A percentile compares a stretch with the other conserved stretches of the same genome.
Evolutionary conservation across 2,888 invertebrate species (phyloP).

Genomic region (Trissonchulus latispiculum): DNA sequence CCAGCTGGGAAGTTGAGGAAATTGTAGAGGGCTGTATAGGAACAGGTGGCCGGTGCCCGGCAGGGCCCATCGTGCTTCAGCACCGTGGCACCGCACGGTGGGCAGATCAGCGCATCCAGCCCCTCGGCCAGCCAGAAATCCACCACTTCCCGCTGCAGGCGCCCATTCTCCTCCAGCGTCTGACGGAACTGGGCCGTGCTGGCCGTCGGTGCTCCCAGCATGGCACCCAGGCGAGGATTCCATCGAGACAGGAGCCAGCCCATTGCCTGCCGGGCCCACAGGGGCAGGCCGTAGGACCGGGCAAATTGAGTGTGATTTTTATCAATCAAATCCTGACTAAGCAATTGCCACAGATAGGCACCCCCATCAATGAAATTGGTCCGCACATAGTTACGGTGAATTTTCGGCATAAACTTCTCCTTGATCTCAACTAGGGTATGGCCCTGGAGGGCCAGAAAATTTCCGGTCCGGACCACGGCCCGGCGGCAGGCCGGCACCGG

Average conservation of each 20-base stretch:
- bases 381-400: not conserved
- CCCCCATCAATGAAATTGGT: not conserved
- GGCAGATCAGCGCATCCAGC: too few relatives aligned
- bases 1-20: not conserved
- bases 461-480: not conserved
- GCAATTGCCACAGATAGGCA: not conserved
- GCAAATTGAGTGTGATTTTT: not conserved
- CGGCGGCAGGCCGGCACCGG: not conserved
- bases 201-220: not conserved
- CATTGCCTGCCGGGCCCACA: not conserved
- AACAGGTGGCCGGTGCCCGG: not conserved
- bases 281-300: not conserved
- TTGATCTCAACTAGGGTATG: constrained; percentile 3
- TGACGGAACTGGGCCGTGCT: not conserved
- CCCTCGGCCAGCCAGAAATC: not conserved
- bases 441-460: not conserved
- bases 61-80: not conserved
- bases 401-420: not conserved
- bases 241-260: not conserved
- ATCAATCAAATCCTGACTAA: not conserved
- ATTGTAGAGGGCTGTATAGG: constrained; percentile 1
- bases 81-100: not conserved
- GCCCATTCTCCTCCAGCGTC: not conserved
- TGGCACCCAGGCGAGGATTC: not conserved
- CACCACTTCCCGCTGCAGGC: not conserved